Percentiles rank a stretch among this genome's conserved stretches.
phyloP scores from a whole-genome alignment of 2,113 vertebrate species.

The Oceanodroma tethys region DNA sequence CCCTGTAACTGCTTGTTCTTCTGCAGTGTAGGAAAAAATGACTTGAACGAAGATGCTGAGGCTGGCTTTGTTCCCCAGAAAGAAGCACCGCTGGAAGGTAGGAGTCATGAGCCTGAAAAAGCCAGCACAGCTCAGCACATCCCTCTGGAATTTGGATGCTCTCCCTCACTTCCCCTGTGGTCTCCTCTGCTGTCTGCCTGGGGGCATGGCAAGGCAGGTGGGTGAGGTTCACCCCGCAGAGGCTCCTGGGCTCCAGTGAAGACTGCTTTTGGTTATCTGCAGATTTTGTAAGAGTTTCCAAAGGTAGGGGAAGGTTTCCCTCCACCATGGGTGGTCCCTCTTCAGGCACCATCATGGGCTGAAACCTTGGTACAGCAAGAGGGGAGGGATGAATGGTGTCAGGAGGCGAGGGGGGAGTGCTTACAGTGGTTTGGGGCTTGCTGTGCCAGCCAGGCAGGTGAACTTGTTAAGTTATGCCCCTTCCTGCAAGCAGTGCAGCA shows the following conservation, averaged over 20 bases:
- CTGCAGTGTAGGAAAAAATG: neutral
- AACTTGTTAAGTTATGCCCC: neutral
- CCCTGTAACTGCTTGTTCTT: neutral
- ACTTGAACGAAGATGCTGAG: neutral
- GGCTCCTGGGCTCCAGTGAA: neutral
- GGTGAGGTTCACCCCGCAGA: neutral
- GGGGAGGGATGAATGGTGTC: neutral
- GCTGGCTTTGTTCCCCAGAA: neutral
- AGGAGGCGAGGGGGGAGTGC: neutral
- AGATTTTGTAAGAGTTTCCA: neutral
- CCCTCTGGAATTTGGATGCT: slow-evolving; percentile 1
- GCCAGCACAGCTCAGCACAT: neutral
- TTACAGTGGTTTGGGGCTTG: neutral
- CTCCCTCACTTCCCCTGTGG: neutral
- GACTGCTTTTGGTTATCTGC: neutral
- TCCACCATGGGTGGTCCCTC: slow-evolving; percentile 19
- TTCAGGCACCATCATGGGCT: neutral
- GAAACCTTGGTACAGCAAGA: neutral
- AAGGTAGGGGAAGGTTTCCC: neutral
- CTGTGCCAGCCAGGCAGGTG: neutral
- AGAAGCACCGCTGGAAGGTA: neutral
- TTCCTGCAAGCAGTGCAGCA: neutral
- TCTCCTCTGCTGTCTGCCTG: neutral
- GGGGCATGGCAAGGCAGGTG: neutral
- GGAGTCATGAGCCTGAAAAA: neutral